phyloP scores from a whole-genome alignment of 2,888 invertebrate species.

The Lycia hirtaria region DNA sequence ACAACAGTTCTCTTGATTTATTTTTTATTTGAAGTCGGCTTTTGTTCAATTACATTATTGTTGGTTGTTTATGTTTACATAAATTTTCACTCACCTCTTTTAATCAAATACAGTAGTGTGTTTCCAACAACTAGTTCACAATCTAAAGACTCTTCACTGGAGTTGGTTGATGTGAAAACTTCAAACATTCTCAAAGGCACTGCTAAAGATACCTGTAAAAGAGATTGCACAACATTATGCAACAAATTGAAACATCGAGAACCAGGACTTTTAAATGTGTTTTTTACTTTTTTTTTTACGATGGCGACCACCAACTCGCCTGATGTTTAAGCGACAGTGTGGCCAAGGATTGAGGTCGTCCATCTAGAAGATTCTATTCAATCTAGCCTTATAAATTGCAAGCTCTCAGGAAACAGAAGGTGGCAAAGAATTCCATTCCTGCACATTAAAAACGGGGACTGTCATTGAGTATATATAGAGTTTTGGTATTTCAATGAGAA shows the following conservation, averaged over 20 bases:
- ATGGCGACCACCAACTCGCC: too few relatives aligned
- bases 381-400: too few relatives aligned
- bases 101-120: constrained; percentile 84
- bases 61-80: not conserved
- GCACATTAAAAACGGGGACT: too few relatives aligned
- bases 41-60: not conserved
- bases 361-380: too few relatives aligned
- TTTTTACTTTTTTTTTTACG: too few relatives aligned
- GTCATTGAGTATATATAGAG: too few relatives aligned
- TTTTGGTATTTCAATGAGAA: too few relatives aligned
- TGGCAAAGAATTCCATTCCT: too few relatives aligned
- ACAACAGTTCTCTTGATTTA: not conserved
- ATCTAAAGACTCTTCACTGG: constrained; percentile 64
- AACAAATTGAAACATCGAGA: not conserved
- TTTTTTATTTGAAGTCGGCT: not conserved
- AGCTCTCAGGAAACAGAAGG: too few relatives aligned
- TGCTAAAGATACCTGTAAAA: constrained; percentile 84
- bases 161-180: constrained; percentile 87
- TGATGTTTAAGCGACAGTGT: too few relatives aligned
- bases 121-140: constrained; percentile 67
- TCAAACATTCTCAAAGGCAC: constrained; percentile 92
- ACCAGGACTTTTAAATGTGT: too few relatives aligned
- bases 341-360: too few relatives aligned
- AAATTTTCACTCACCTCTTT: constrained; percentile 79
- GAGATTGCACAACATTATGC: not conserved